Conservation (phyloP, 1,140 invertebrate genomes). For the Euura saliciscinereae region DNA sequence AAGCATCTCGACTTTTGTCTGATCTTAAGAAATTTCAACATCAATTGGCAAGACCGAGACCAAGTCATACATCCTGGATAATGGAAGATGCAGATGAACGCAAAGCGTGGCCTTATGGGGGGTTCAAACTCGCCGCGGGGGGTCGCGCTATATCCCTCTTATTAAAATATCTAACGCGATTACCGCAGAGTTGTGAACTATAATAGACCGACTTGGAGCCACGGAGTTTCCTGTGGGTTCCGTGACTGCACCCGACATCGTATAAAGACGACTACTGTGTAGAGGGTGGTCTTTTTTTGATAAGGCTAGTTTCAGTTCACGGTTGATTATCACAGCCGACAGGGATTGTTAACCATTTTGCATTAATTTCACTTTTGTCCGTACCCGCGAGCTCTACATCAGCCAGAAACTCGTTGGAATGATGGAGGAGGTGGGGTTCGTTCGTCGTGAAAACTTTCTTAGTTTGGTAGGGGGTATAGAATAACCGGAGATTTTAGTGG, state of each 20-base stretch:
- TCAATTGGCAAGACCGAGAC: too few species aligned
- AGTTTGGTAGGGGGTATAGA: too few species aligned
- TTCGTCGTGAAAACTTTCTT: too few species aligned
- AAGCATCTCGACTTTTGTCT: too few species aligned
- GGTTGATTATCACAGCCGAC: slow-evolving; percentile 4
- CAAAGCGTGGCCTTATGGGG: background rate
- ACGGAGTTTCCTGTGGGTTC: slow-evolving; percentile 39
- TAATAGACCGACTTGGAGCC: slow-evolving; percentile 49
- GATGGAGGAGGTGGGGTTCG: too few species aligned
- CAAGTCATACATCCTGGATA: too few species aligned
- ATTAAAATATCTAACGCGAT: slow-evolving; percentile 59
- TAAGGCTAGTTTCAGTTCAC: slow-evolving; percentile 7
- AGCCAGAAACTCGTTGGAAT: too few species aligned
- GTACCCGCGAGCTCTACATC: background rate
- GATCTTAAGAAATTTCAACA: too few species aligned
- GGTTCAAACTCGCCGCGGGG: background rate
- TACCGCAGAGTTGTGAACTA: slow-evolving; percentile 54
- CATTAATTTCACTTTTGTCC: slow-evolving; percentile 5
- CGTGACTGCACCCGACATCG: background rate
- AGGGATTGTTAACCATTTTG: slow-evolving; percentile 7
- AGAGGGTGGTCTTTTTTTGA: background rate
- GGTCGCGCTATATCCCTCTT: slow-evolving; percentile 38
- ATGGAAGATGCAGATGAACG: background rate
- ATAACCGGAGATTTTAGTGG: background rate
- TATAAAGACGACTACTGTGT: slow-evolving; percentile 8